Base-by-base conservation (phyloP, 2,888 invertebrate species). In the Latrodectus elegans region DNA sequence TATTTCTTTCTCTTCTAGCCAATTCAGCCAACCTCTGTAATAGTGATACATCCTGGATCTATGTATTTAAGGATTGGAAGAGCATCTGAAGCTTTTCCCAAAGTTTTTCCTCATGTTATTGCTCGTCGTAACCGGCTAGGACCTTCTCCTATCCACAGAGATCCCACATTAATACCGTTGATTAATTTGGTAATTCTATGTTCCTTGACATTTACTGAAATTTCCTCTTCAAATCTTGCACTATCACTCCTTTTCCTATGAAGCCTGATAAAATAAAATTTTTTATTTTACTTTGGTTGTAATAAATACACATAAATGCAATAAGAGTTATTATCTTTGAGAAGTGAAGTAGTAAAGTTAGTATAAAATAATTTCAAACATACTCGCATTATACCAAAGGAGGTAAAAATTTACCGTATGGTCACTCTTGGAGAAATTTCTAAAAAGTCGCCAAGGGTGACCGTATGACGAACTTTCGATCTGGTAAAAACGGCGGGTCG, bases 11-110 rank as follows among this genome's bases (percentile, higher is more conserved):
- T 72, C 38, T 64, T 71, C 71, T 65, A 85, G 85, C 89, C 89
- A n/a, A 94, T 95, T 89, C 95, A 95, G 91, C 95, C 96, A 0
- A 95, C 96, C 91, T 95, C 95, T 88, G 96, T 97, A 68, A 95
- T 99, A 87, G 95, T 98, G n/a, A 97, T 98, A 83, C 98, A 98
- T 92, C 98, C 98, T 26, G 98, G 98, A 10, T 98, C 98, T 0
- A 94, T 96, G 74, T 95, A 97, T 92, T 94, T 98, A 49, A 94
- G 97, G 89, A 96, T 98, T 91, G 98, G 98, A 0, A 93, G 97
- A 90, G 97, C 98, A 1, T 97, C 97, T 0, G 98, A 98, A 92
- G 93, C 97, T 4, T 94, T 96, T 91, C 98, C 98, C 12, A 94
- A 95, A 82, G 95, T 95, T 64, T 94, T 97, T 85, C 93, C 97